Evolutionary conservation across 1,140 invertebrate species (phyloP).

Genomic region (Zaprionus camerounensis): DNA sequence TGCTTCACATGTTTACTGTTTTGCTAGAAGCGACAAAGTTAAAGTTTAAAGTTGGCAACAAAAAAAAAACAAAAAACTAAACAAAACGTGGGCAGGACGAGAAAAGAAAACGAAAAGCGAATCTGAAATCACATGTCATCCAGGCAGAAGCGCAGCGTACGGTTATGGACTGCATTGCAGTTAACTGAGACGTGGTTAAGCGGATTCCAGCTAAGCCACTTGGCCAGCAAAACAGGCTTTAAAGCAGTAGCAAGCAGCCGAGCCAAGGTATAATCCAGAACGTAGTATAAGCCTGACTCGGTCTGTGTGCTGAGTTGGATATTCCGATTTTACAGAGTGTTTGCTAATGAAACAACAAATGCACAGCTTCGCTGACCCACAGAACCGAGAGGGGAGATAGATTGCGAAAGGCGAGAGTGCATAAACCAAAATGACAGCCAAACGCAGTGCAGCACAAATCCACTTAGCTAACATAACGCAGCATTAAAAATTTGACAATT

Average conservation of each 20-base stretch:
- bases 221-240: constrained; percentile 32
- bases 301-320: background rate
- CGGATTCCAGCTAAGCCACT: constrained; percentile 57
- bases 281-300: background rate
- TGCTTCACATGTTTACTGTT: constrained; percentile 29
- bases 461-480: constrained; percentile 32
- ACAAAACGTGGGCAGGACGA: constrained; percentile 5
- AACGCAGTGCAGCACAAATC: background rate
- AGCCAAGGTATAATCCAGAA: constrained; percentile 9
- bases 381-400: background rate
- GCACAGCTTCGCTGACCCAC: background rate
- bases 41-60: constrained; percentile 25
- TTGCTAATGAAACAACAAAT: constrained; percentile 25
- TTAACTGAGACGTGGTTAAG: constrained; percentile 46
- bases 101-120: background rate
- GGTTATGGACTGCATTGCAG: constrained; percentile 11
- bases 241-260: constrained; percentile 13
- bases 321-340: background rate
- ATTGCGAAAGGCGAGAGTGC: background rate
- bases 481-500: constrained; percentile 28
- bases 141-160: background rate
- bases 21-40: constrained; percentile 7
- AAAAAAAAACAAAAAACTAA: background rate
- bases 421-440: constrained; percentile 5
- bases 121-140: constrained; percentile 13